Base-by-base conservation (phyloP, 2,113 vertebrate species). In the Casuarius casuarius region DNA sequence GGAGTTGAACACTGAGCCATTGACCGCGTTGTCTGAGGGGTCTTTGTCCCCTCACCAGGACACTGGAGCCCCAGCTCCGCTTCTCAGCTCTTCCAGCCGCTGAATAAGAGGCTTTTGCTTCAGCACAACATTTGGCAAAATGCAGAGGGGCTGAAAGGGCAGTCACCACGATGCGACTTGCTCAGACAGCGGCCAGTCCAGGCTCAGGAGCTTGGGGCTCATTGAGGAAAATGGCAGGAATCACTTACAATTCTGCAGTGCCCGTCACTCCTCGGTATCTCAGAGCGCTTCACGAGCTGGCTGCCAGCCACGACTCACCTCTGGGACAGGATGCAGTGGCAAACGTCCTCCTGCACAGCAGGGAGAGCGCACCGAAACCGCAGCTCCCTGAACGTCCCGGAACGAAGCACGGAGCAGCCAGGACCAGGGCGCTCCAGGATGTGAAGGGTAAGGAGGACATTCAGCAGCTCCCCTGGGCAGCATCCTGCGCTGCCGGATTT, bases 1-100 rank as follows among this genome's bases (percentile, higher is more conserved):
- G 54, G 70, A 35, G 78, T 13, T 2, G 12, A 92, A 96, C 87
- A 90, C 92, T 84, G 77, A 84, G 84, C 84, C 84, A 90, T 89
- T 92, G 94, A 94, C 80, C 1, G 0, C 49, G 21, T 65, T 65
- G 56, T 96, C 84, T 84, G 77, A 95, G 70, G 80, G 77, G 80
- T 72, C 92, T 94, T 95, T 91, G 84, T 96, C 56, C 70, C 86
- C 84, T 62, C 73, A 44, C 61, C 89, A 89, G 80, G 76, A 94
- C 92, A 68, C 72, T 22, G n/a, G 76, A 81, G 89, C 74, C 92
- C 90, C 93, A 94, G 91, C 33, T 15, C 52, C 74, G 49, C 81
- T 94, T 95, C 92, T 79, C 78, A 91, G 87, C 78, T 78, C 91
- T 63, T 66, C 78, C 81, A 72, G 90, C 80, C 70, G 76, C 95